Evolutionary conservation across 2,888 invertebrate genomes (phyloP).

Genomic region (Cryptosula pallasiana): DNA sequence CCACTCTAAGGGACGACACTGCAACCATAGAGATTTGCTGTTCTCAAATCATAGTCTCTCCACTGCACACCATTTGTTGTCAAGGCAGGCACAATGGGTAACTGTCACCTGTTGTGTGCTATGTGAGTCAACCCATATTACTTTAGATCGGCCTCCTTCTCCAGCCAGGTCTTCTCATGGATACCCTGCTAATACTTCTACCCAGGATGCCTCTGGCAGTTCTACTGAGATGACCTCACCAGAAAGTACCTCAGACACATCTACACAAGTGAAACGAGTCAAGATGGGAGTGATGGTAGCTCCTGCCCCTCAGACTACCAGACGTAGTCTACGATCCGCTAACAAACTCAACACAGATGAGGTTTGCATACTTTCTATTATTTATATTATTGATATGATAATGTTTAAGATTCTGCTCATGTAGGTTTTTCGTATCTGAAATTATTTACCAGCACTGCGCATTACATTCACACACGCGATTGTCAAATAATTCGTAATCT

Average conservation of each 20-base stretch:
- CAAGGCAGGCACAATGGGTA: too few species aligned
- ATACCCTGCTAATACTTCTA: too few species aligned
- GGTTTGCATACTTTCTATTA: not conserved
- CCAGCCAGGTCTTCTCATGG: too few species aligned
- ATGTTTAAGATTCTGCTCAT: not conserved
- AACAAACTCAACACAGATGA: slow-evolving; percentile 21
- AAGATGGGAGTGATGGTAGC: not conserved
- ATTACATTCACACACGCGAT: not conserved
- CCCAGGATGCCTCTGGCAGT: not conserved
- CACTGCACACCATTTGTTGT: too few species aligned
- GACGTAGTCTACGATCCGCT: slow-evolving; percentile 4
- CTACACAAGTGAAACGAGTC: not conserved
- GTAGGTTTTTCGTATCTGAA: not conserved
- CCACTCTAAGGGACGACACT: too few species aligned
- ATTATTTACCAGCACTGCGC: not conserved
- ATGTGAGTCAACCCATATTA: too few species aligned
- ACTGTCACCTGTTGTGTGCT: too few species aligned
- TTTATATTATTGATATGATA: not conserved
- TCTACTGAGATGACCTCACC: not conserved
- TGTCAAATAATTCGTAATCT: too few species aligned
- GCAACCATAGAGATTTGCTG: too few species aligned
- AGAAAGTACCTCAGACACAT: not conserved
- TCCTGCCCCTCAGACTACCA: not conserved
- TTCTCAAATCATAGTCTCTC: too few species aligned
- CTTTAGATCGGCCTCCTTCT: too few species aligned